phyloP scores from a whole-genome alignment of 1,140 invertebrate genomes.

The Telenomus remus region DNA sequence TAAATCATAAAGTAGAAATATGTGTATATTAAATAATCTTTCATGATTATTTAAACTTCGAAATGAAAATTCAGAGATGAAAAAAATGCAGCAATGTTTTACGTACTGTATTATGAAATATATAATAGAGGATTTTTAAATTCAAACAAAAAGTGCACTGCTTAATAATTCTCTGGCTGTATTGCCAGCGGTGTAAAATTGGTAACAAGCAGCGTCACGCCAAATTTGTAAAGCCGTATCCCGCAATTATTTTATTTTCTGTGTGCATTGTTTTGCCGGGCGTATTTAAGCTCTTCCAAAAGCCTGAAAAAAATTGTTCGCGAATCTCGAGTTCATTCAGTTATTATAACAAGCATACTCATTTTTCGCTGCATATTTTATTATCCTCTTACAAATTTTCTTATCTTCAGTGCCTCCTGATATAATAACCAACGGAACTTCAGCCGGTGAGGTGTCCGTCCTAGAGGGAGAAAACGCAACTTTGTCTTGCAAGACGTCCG shows the following conservation, averaged over 20 bases:
- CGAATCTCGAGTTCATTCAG: constrained; percentile 16
- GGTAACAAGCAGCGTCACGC: constrained; percentile 24
- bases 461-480: constrained; percentile 82
- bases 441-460: constrained; percentile 78
- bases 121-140: no score
- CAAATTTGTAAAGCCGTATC: constrained; percentile 23
- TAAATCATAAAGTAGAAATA: no score
- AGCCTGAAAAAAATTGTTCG: constrained; percentile 32
- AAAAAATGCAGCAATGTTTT: no score
- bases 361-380: constrained; percentile 23
- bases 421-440: constrained; percentile 79
- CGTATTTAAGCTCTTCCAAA: constrained; percentile 45
- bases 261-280: constrained; percentile 31
- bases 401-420: constrained; percentile 79
- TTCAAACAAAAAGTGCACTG: no score
- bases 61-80: no score
- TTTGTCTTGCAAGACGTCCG: constrained; percentile 80
- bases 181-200: constrained; percentile 40
- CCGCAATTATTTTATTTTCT: constrained; percentile 47
- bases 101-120: no score
- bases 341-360: constrained; percentile 35
- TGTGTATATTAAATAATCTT: no score
- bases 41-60: no score
- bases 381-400: constrained; percentile 32
- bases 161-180: constrained; percentile 13